Base-by-base conservation (phyloP, 2,888 invertebrate species). In the Rhingia rostrata region DNA sequence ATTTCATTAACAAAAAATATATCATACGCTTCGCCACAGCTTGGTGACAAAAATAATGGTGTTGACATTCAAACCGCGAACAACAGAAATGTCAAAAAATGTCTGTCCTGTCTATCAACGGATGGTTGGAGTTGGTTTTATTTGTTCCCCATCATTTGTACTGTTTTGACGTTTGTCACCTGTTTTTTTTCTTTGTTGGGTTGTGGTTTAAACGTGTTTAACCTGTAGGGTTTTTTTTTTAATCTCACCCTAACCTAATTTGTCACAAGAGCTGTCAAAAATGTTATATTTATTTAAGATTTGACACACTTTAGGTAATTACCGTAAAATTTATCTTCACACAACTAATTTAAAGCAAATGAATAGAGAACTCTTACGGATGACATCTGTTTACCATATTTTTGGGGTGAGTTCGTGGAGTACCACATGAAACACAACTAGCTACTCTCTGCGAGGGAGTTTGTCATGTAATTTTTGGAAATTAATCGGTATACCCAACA, bases 351-450 rank as follows among this genome's bases (percentile, higher is more conserved):
- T 80, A 84, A 84, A 54, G 63, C 64, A 56, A 84, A 84, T 84
- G 83, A 84, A 79, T 79, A 74, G 73, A 74, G 73, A 70, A 74
- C 63, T 69, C 51, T 49, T 30, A 61, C 2, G 47, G 56, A 69
- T 84, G 74, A 80, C 84, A 84, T 84, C 84, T 84, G 84, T 70
- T 79, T 67, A 41, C 67, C 67, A 58, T 61, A 43, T 54, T 79
- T 60, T 61, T 64, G 84, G 84, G 84, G 84, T 84, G 84, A 80
- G 84, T 80, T 80, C 80, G 80, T 84, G 74, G 84, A 75, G 80
- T 84, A 84, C 84, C 83, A 74, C 83, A 84, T 80, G 83, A 67
- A 75, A 63, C 61, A 78, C 51, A 47, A 66, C 47, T n/a, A n/a
- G n/a, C n/a, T 45, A 54, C 73, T 12, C 33, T 6, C 45, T 33